Percentiles rank a stretch among this genome's conserved stretches.
Conservation (phyloP, 2,797 vertebrate species). For the Poeciliopsis paucimaculata region DNA sequence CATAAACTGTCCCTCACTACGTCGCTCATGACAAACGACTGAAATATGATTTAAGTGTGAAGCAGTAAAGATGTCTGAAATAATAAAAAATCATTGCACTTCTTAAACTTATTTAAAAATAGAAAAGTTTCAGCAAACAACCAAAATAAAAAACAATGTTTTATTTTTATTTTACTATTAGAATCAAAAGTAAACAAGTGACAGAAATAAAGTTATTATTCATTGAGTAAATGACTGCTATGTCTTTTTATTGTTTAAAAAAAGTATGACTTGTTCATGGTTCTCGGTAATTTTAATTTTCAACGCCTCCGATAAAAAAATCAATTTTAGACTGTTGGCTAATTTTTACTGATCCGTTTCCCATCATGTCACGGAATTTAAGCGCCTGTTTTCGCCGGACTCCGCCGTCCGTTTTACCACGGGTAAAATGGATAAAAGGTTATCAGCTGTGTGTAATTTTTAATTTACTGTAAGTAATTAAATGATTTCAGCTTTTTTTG, state of each 20-base stretch:
- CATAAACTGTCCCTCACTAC: slow-evolving; percentile 58
- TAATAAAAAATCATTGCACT: too few species aligned
- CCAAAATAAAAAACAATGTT: neutral
- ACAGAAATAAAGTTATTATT: neutral
- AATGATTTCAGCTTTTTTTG: neutral
- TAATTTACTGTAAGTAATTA: neutral
- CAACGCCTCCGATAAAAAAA: neutral
- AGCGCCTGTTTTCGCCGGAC: too few species aligned
- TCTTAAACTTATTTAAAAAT: too few species aligned
- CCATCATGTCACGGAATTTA: too few species aligned
- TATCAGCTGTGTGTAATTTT: neutral
- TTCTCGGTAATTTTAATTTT: neutral
- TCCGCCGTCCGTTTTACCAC: too few species aligned
- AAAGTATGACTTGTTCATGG: neutral
- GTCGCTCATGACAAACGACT: slow-evolving; percentile 57
- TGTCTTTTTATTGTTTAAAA: neutral
- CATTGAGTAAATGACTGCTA: neutral
- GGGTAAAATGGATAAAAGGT: too few species aligned
- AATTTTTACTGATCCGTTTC: too few species aligned
- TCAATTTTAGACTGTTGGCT: too few species aligned
- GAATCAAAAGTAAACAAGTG: neutral
- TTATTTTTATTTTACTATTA: neutral
- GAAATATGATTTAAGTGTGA: slow-evolving; percentile 70
- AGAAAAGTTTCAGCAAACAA: too few species aligned
- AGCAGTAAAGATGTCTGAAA: slow-evolving; percentile 64